Evolutionary conservation across 1,140 invertebrate species (phyloP).

Genomic region (Ostrea edulis): DNA sequence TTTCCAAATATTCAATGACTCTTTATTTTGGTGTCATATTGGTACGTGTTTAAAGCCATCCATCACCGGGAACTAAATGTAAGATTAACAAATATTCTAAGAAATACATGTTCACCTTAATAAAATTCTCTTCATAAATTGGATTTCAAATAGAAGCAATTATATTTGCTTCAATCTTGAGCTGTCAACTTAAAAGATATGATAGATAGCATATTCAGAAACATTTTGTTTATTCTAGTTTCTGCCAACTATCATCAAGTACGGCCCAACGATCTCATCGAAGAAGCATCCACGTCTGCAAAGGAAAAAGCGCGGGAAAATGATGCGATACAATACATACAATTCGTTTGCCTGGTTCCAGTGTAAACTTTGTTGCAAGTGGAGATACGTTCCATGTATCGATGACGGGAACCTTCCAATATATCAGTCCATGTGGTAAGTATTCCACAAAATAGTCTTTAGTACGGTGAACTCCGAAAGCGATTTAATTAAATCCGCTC

Average conservation of each 20-base stretch:
- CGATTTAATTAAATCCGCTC: too few species aligned
- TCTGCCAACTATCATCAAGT: conserved; percentile 33
- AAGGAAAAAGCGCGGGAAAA: not conserved
- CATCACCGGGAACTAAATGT: too few species aligned
- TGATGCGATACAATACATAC: not conserved
- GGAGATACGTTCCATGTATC: conserved; percentile 25
- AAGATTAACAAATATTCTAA: too few species aligned
- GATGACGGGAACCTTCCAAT: conserved; percentile 20
- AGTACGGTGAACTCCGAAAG: too few species aligned
- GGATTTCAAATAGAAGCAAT: too few species aligned
- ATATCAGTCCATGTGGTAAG: conserved; percentile 39
- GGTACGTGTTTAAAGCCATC: not conserved
- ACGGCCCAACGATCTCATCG: not conserved
- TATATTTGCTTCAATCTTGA: not conserved
- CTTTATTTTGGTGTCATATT: not conserved
- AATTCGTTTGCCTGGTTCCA: conserved; percentile 10
- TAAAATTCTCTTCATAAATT: too few species aligned
- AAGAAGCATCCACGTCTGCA: too few species aligned
- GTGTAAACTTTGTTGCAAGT: conserved; percentile 18
- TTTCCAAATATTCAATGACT: not conserved
- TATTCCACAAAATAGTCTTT: too few species aligned
- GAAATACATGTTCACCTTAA: too few species aligned
- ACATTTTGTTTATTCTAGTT: not conserved
- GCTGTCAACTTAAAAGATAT: too few species aligned
- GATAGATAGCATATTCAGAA: not conserved